Evolutionary conservation across 2,888 invertebrate species (phyloP), one percentile per base, ranked within the genome.

Genomic region (Trachelus troglodyta): DNA sequence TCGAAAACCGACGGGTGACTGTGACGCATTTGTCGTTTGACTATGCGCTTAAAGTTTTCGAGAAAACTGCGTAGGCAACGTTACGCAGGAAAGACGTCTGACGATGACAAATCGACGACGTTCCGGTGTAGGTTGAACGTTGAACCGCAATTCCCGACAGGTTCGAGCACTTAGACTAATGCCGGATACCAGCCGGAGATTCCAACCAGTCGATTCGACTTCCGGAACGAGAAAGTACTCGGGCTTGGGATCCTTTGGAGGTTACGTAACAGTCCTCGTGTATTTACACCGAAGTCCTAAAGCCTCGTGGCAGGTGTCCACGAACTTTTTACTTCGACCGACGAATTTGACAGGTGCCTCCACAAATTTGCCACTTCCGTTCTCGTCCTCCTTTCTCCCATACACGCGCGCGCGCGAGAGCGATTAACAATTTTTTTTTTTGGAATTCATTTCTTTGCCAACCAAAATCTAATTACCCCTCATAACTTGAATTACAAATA

Each of bases 401-500:
- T 23, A 23, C 2, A 23, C 0, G 9, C 9, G 1, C 0, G 9
- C 9, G 1, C 4, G 4, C 1, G 3, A 15, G 0, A 0, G 23
- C 23, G 37, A 15, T 37, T 12, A 37, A 2, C 4, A 4, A 40
- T 56, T 23, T 35, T 12, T 35, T 12, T 23, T 40, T 56, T 23
- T 33, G 33, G 3, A 33, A 33, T 37, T 15, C 23, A 23, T 9
- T 9, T 23, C 56, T 2, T 56, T 1, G 23, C 23, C 23, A 40
- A 40, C 15, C 6, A 6, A 9, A 56, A 23, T 40, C 15, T 23
- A 9, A 1, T 6, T 23, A 9, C 56, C 23, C 56, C 23, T 15
- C 9, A 0, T 56, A 56, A 56, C 9, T 56, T 0, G 9, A 9
- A 56, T 23, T 56, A 23, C 1, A 23, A 56, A 23, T 56, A 56